Evolutionary conservation across 2,888 invertebrate species (phyloP).

Genomic region (Zhengitettix transpicula): DNA sequence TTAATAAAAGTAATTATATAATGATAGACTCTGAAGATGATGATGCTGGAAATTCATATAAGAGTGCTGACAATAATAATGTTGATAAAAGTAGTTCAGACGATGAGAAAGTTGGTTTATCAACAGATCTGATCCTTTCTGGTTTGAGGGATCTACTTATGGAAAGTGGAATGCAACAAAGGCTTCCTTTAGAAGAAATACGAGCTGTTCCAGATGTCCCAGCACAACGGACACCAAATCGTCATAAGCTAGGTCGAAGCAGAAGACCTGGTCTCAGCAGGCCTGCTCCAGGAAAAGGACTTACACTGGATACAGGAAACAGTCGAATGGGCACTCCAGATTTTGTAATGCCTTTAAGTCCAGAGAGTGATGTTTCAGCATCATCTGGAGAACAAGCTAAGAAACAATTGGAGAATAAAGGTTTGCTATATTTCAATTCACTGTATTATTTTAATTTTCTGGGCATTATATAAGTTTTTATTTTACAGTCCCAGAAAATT

Average conservation of each 20-base stretch:
- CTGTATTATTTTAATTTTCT: neutral
- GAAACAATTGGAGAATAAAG: neutral
- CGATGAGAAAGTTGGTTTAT: neutral
- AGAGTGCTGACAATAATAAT: slow-evolving; percentile 2
- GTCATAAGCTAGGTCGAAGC: neutral
- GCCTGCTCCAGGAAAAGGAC: neutral
- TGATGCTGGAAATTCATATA: neutral
- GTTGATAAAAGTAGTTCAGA: slow-evolving; percentile 5
- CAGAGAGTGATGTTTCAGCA: slow-evolving; percentile 27
- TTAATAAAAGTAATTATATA: neutral
- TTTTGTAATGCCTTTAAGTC: slow-evolving; percentile 23
- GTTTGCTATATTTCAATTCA: neutral
- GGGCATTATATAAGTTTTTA: neutral
- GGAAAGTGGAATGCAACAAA: slow-evolving; percentile 7
- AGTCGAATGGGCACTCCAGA: slow-evolving; percentile 6
- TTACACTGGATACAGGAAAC: neutral
- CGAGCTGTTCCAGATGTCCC: neutral
- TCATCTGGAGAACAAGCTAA: slow-evolving; percentile 11
- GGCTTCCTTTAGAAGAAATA: neutral
- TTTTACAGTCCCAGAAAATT: slow-evolving; percentile 1
- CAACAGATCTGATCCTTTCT: slow-evolving; percentile 5
- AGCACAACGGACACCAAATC: neutral
- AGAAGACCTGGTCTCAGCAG: slow-evolving; percentile 2
- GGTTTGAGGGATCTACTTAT: slow-evolving; percentile 6
- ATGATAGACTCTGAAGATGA: neutral